These are phyloP conservation scores for Oreochromis grahami DNA, from an alignment of 2,797 vertebrate genomes.

Conservation along the genomic window DNA sequence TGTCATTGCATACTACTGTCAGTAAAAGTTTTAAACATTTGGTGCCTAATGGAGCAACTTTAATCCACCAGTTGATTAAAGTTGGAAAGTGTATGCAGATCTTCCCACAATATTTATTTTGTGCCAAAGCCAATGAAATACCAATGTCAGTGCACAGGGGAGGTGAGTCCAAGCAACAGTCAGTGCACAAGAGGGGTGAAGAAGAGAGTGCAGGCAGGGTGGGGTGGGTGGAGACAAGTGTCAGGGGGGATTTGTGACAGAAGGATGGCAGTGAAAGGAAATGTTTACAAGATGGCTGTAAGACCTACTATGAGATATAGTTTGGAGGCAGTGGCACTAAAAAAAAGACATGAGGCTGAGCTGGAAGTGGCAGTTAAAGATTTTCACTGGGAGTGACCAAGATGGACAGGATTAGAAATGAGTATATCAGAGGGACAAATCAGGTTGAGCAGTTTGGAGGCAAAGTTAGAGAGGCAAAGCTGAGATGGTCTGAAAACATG, in stretches of 20 bases:
- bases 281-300: neutral
- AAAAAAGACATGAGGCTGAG: neutral
- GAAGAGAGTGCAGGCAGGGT: neutral
- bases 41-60: neutral
- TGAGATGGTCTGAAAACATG: neutral
- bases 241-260: neutral
- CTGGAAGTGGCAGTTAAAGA: neutral
- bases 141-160: neutral
- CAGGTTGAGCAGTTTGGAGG: neutral
- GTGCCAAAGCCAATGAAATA: neutral
- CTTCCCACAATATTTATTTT: neutral
- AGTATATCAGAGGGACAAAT: neutral
- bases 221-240: neutral
- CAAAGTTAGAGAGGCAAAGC: neutral
- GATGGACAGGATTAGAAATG: neutral
- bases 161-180: neutral
- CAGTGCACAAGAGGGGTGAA: neutral
- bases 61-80: neutral
- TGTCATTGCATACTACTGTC: neutral
- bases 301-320: neutral
- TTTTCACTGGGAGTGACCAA: neutral
- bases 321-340: neutral
- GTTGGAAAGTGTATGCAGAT: neutral
- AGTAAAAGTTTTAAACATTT: neutral
- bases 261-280: neutral